phyloP scores from a whole-genome alignment of 2,797 vertebrate genomes.

The Rhinella marina region DNA sequence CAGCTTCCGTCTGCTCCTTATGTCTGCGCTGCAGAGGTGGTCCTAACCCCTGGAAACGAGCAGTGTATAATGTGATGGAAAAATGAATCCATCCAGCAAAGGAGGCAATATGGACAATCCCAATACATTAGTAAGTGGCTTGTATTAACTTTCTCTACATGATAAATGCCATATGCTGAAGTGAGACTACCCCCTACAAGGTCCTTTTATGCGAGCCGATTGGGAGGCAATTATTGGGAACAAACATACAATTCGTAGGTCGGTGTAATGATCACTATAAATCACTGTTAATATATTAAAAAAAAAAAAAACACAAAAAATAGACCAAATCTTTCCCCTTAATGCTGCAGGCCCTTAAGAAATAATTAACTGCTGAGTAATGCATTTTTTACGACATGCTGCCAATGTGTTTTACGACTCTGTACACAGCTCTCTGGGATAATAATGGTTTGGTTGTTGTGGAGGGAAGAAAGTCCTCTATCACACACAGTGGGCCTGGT shows the following conservation, averaged over 20 bases:
- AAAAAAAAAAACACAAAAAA: conserved; percentile 12
- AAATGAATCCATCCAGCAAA: too few relatives aligned
- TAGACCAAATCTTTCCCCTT: conserved; percentile 35
- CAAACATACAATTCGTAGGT: conserved; percentile 9
- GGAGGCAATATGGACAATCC: too few relatives aligned
- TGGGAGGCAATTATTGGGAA: too few relatives aligned
- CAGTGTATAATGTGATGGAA: too few relatives aligned
- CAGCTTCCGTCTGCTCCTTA: too few relatives aligned
- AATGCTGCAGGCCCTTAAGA: conserved; percentile 48
- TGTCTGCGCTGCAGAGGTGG: too few relatives aligned
- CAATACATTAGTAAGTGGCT: too few relatives aligned
- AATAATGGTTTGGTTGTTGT: conserved; percentile 53
- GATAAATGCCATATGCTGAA: too few relatives aligned
- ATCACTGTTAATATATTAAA: conserved; percentile 38
- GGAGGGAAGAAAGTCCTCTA: conserved; percentile 6
- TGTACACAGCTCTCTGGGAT: conserved; percentile 47
- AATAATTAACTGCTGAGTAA: conserved; percentile 58
- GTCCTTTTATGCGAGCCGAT: too few relatives aligned
- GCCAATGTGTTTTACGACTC: conserved; percentile 55
- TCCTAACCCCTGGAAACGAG: too few relatives aligned
- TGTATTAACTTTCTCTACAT: too few relatives aligned
- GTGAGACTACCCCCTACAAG: too few relatives aligned
- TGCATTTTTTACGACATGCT: conserved; percentile 56
- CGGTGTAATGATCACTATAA: conserved; percentile 31
- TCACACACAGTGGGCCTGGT: neutral